A percentile compares a stretch with the other conserved stretches of the same genome.
Conservation (phyloP, 2,113 vertebrate genomes). For the Ploceus nigricollis region DNA sequence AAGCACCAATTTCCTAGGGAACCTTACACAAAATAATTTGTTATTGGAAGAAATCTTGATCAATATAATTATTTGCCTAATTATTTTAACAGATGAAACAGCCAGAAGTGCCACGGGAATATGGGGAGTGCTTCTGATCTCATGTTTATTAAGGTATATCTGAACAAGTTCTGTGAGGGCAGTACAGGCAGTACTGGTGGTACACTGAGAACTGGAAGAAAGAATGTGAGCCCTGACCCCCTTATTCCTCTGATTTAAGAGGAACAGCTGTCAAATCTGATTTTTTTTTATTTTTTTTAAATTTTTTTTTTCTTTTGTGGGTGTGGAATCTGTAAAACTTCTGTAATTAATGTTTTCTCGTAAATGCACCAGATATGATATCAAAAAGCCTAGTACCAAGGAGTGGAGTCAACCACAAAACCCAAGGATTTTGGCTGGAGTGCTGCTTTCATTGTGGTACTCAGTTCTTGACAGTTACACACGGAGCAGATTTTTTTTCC, state of each 20-base stretch:
- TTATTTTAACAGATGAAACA: not conserved
- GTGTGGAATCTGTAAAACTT: not conserved
- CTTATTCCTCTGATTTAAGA: not conserved
- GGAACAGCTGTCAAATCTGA: not conserved
- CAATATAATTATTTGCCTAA: not conserved
- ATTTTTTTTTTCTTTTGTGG: not conserved
- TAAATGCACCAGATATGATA: not conserved
- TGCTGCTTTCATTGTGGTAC: not conserved
- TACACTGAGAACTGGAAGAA: not conserved
- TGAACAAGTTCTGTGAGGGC: not conserved
- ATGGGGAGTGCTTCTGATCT: not conserved
- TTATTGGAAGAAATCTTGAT: not conserved
- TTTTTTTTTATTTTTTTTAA: no score
- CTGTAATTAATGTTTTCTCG: not conserved
- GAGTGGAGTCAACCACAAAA: not conserved
- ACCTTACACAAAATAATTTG: not conserved
- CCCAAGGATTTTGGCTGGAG: not conserved
- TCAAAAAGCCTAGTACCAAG: not conserved
- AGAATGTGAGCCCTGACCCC: not conserved
- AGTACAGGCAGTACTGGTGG: not conserved
- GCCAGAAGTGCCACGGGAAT: not conserved
- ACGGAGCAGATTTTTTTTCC: not conserved
- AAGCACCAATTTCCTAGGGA: not conserved
- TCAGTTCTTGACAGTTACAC: not conserved
- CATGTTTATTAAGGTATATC: not conserved